phyloP scores from a whole-genome alignment of 2,113 vertebrate genomes.

The Phainopepla nitens region DNA sequence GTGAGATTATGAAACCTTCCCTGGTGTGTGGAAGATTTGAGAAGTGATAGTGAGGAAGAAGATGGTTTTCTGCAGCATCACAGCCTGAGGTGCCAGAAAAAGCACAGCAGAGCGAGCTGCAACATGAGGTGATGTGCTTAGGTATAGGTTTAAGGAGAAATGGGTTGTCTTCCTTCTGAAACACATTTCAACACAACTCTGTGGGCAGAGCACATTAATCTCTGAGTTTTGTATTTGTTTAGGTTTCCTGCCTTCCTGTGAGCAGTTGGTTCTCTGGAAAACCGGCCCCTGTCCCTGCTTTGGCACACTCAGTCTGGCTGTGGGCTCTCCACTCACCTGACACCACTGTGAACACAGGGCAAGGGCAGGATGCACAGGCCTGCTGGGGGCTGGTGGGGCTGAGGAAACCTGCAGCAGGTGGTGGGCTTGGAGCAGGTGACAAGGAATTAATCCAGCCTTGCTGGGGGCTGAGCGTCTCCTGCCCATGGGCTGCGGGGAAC shows the following conservation, averaged over 20 bases:
- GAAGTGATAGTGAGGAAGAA: neutral
- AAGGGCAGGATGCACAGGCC: neutral
- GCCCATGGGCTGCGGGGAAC: neutral
- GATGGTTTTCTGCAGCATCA: neutral
- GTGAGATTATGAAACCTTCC: neutral
- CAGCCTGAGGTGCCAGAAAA: neutral
- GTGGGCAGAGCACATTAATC: neutral
- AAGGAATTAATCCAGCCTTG: neutral
- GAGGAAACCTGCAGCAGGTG: neutral
- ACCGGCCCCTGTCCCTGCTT: neutral
- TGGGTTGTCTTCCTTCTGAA: neutral
- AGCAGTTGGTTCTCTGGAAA: neutral
- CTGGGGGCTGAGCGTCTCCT: neutral
- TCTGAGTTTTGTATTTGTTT: neutral
- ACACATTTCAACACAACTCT: neutral
- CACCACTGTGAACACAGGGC: accelerated
- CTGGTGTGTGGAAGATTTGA: neutral
- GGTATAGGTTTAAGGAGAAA: neutral
- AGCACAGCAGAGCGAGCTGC: neutral
- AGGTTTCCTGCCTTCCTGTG: neutral
- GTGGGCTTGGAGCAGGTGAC: neutral
- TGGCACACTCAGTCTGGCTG: neutral
- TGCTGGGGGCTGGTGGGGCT: neutral
- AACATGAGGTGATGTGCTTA: neutral
- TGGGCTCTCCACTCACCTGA: neutral